phyloP scores from a whole-genome alignment of 1,140 invertebrate species.

The Tetragonula clypearis region DNA sequence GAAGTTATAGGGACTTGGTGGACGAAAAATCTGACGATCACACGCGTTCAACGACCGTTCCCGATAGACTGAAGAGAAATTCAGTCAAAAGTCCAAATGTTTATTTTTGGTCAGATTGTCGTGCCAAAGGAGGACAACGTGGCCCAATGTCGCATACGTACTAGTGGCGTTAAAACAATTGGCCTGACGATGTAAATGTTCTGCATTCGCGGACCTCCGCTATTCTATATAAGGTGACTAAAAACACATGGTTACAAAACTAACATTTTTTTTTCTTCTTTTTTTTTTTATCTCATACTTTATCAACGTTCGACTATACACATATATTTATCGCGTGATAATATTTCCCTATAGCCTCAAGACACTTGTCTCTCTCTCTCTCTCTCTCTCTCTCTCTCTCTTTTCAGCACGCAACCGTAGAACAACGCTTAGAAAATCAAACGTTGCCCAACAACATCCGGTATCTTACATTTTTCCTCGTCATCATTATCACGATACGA shows the following conservation, averaged over 20 bases:
- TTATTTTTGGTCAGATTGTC: conserved; percentile 62
- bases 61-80: conserved; percentile 43
- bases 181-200: background rate
- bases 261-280: conserved; percentile 47
- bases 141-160: conserved; percentile 20
- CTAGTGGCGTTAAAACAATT: conserved; percentile 16
- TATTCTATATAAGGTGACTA: conserved; percentile 39
- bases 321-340: conserved; percentile 26
- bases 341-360: conserved; percentile 50
- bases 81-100: conserved; percentile 47
- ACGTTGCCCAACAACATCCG: background rate
- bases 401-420: conserved; percentile 4
- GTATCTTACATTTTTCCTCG: background rate
- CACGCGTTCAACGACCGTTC: conserved; percentile 36
- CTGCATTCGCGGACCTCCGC: background rate
- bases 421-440: conserved; percentile 30
- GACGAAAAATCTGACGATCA: conserved; percentile 31
- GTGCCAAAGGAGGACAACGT: conserved; percentile 57
- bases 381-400: too few species aligned
- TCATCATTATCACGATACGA: conserved; percentile 26
- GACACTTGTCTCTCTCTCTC: conserved; percentile 27
- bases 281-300: conserved; percentile 26
- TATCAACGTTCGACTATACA: conserved; percentile 51
- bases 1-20: conserved; percentile 21
- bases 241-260: conserved; percentile 62